phyloP scores from a whole-genome alignment of 2,113 vertebrate species.

The Neolamprologus caudopunctatus region DNA sequence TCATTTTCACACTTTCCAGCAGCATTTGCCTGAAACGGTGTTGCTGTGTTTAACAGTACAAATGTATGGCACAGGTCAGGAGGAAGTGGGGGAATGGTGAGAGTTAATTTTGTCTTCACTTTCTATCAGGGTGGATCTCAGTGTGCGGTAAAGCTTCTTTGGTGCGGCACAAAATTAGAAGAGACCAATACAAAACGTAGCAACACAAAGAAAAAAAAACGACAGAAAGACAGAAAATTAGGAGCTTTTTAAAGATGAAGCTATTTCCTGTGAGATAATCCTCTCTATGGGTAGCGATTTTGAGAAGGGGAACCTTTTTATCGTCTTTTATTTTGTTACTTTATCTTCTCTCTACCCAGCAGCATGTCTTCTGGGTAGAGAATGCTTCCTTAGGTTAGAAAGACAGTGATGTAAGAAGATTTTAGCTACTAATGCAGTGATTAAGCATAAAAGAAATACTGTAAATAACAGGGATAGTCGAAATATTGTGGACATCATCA shows the following conservation, averaged over 20 bases:
- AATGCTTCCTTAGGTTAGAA: not conserved
- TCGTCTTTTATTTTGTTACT: slow-evolving; percentile 17
- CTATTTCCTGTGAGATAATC: slow-evolving; percentile 42
- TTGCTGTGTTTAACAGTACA: not conserved
- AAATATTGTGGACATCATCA: not conserved
- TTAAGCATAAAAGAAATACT: not conserved
- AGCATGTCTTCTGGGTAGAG: not conserved
- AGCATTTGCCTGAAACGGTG: not conserved
- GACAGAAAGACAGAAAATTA: not conserved
- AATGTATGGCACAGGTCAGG: not conserved
- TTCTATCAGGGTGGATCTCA: not conserved
- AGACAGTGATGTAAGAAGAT: not conserved
- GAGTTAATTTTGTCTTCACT: not conserved
- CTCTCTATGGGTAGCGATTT: not conserved
- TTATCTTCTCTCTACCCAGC: not conserved
- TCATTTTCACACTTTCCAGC: not conserved
- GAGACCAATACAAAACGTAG: not conserved
- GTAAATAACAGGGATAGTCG: not conserved
- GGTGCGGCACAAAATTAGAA: not conserved
- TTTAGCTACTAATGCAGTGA: not conserved
- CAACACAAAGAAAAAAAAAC: not conserved
- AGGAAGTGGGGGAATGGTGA: not conserved
- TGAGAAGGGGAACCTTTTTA: slow-evolving; percentile 22
- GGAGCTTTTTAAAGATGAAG: slow-evolving; percentile 9
- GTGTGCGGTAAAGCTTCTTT: not conserved